Evolutionary conservation across 2,797 vertebrate genomes (phyloP), one percentile per base, ranked within the genome.

Genomic region (Fratercula arctica): DNA sequence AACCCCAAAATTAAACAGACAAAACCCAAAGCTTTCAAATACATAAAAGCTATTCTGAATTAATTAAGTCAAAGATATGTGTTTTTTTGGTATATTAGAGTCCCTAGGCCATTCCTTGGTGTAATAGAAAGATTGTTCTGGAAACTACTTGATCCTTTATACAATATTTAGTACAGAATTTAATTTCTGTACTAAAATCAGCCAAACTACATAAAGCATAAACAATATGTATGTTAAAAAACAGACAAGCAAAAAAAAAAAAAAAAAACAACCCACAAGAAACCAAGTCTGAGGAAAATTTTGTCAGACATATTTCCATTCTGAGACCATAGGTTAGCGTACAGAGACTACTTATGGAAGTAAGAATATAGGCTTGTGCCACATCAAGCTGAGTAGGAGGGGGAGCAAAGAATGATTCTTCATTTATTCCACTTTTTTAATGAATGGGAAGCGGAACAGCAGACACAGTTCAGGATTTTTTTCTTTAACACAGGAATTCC

Each of bases 1-100:
- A 46, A 5, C 0, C 0, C 1, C 3, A 26, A 37, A 83, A 17
- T 10, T 57, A 60, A 88, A 35, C 14, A 69, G 15, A 26, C 1
- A 61, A 64, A 41, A 0, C 3, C 6, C 5, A 39, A 35, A 31
- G 1, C 28, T 77, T 93, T 76, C 45, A 67, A 85, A 67, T 39
- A 28, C 17, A 7, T 48, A n/a, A 77, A 73, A 56, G 20, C 8
- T 84, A 13, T 39, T 75, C 4, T 61, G 26, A 70, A 78, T 56
- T 87, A 6, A 46, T 33, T 48, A 48, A 61, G 76, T 61, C 15
- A 79, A 77, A 66, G 13, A 2, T 37, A 24, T 16, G 4, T 50
- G 11, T 15, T 77, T 5, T 26, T 78, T 93, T n/a, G 64, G 29
- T 18, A 39, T 60, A 21, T 89, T 41, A 66, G 25, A 11, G 18